These are phyloP conservation scores for Trachops cirrhosus DNA, from an alignment of 2,797 vertebrate genomes.

Conservation along the genomic window DNA sequence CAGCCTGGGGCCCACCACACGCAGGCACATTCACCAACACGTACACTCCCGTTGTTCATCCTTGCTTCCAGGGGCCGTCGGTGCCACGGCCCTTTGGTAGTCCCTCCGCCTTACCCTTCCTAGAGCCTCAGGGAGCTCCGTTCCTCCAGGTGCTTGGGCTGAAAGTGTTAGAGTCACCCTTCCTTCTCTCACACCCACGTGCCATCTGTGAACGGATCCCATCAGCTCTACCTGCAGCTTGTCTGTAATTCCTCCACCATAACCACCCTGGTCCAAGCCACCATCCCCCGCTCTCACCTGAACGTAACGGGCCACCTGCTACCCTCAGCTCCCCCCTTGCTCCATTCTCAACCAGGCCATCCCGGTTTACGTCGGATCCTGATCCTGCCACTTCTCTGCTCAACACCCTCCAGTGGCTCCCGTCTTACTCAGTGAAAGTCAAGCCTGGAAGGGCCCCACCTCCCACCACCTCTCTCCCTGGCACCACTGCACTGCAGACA, in stretches of 20 bases:
- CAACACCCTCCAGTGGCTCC: neutral
- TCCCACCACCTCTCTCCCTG: neutral
- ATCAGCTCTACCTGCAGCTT: neutral
- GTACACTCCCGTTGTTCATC: neutral
- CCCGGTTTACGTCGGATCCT: neutral
- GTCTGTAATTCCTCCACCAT: neutral
- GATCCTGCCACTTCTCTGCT: neutral
- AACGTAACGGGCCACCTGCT: neutral
- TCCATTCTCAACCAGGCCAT: neutral
- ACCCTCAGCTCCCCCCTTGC: neutral
- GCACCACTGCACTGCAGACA: neutral
- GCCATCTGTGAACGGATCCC: neutral
- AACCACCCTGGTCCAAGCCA: neutral
- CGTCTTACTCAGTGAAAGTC: neutral
- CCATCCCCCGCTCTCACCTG: neutral
- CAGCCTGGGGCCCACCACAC: neutral
- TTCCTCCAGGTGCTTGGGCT: neutral
- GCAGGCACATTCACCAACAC: neutral
- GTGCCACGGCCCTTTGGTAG: neutral
- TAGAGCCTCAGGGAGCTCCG: neutral
- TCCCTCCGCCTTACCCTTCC: neutral
- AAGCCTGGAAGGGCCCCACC: neutral
- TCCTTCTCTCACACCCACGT: neutral
- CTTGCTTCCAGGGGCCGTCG: neutral
- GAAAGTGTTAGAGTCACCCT: neutral